A percentile compares a stretch with the other conserved stretches of the same genome.
phyloP scores from a whole-genome alignment of 1,140 invertebrate genomes.

The Branchinecta lindahli region DNA sequence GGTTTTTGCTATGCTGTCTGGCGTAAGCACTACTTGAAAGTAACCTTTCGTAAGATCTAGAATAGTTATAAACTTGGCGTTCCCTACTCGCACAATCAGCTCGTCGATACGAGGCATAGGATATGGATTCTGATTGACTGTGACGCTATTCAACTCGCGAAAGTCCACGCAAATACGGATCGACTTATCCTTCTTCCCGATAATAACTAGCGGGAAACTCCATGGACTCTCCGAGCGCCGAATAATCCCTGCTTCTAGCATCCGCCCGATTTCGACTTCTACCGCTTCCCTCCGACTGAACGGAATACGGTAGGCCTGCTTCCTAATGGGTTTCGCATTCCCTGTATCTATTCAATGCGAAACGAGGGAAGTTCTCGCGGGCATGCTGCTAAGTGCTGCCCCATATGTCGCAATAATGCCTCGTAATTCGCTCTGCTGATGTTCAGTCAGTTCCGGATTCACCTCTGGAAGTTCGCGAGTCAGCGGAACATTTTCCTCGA shows the following conservation, averaged over 20 bases:
- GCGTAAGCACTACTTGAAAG: slow-evolving; percentile 31
- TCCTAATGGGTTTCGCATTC: no score
- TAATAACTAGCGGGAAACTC: slow-evolving; percentile 15
- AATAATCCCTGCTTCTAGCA: slow-evolving; percentile 17
- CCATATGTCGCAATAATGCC: no score
- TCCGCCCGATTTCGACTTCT: slow-evolving; percentile 9
- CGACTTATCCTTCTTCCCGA: slow-evolving; percentile 24
- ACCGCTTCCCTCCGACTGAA: background rate
- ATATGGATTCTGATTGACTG: slow-evolving; percentile 27
- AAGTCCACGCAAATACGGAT: slow-evolving; percentile 34
- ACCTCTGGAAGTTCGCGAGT: no score
- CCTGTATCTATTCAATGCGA: no score
- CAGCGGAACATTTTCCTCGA: no score
- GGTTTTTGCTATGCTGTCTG: slow-evolving; percentile 28
- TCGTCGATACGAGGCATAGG: slow-evolving; percentile 32
- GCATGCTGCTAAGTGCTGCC: no score
- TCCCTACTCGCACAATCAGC: slow-evolving; percentile 26
- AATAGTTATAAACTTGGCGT: slow-evolving; percentile 24
- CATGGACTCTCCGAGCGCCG: slow-evolving; percentile 13
- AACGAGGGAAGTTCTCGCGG: no score
- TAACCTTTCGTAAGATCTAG: slow-evolving; percentile 23
- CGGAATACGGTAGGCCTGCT: no score
- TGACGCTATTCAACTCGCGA: slow-evolving; percentile 33
- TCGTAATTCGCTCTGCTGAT: no score
- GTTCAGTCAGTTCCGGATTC: no score